Percentiles rank a stretch among this genome's conserved stretches.
Conservation (phyloP, 2,888 invertebrate genomes). For the Acleris laterana region DNA sequence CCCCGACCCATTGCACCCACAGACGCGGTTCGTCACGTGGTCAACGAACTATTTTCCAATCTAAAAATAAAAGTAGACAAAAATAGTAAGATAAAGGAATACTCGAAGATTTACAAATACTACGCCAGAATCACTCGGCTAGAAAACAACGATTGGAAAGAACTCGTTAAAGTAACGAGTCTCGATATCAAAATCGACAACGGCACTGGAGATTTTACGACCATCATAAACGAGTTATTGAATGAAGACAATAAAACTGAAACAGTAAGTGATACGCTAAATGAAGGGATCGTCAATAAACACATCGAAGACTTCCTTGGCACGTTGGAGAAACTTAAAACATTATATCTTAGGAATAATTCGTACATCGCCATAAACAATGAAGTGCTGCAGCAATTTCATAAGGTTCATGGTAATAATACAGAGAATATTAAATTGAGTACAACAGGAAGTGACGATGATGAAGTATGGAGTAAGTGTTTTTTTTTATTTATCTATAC, state of each 20-base stretch:
- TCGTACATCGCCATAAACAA: slow-evolving; percentile 43
- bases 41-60: slow-evolving; percentile 53
- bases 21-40: slow-evolving; percentile 40
- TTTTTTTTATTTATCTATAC: background rate
- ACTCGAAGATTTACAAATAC: slow-evolving; percentile 56
- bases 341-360: slow-evolving; percentile 3
- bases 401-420: slow-evolving; percentile 25
- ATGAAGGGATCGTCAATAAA: slow-evolving; percentile 17
- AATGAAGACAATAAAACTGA: slow-evolving; percentile 49
- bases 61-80: slow-evolving; percentile 47
- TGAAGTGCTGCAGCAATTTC: slow-evolving; percentile 45
- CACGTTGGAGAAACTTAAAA: slow-evolving; percentile 5
- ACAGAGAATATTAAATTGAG: slow-evolving; percentile 23
- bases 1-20: background rate
- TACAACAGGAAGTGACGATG: slow-evolving; percentile 43
- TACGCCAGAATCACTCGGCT: slow-evolving; percentile 56
- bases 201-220: slow-evolving; percentile 49
- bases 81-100: slow-evolving; percentile 44
- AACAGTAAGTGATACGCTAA: slow-evolving; percentile 21
- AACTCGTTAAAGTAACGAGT: slow-evolving; percentile 54
- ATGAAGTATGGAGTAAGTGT: slow-evolving; percentile 66
- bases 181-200: slow-evolving; percentile 50
- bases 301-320: slow-evolving; percentile 21
- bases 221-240: slow-evolving; percentile 57
- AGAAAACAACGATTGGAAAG: slow-evolving; percentile 53